Conservation (phyloP, 2,113 vertebrate genomes). For the Morphnarchus princeps region DNA sequence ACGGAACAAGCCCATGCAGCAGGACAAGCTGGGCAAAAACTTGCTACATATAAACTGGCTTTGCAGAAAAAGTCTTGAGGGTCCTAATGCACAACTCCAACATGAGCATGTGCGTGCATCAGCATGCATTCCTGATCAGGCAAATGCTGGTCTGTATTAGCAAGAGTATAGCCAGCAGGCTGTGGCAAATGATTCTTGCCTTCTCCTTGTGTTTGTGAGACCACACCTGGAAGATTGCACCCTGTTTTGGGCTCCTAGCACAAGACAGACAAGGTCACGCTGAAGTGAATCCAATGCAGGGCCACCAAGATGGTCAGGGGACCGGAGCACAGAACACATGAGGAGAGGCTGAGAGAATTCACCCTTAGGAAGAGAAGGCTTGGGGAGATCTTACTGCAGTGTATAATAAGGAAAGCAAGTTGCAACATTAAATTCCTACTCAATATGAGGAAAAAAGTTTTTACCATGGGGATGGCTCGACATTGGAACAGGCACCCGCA, state of each 20-base stretch:
- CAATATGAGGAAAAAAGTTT: not conserved
- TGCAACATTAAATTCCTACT: not conserved
- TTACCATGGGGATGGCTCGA: not conserved
- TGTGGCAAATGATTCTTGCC: not conserved
- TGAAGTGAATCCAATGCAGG: not conserved
- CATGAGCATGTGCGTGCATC: not conserved
- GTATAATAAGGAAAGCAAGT: not conserved
- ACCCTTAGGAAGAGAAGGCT: not conserved
- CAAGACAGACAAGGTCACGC: not conserved
- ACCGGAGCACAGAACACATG: not conserved
- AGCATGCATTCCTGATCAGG: not conserved
- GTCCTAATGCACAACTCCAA: not conserved
- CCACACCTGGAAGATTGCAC: not conserved
- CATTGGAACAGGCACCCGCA: not conserved
- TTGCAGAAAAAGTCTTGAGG: not conserved
- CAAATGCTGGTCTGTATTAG: not conserved
- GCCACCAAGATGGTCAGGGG: not conserved
- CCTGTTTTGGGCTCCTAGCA: not conserved
- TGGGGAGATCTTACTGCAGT: rapidly evolving
- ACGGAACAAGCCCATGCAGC: not conserved
- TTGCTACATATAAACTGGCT: not conserved
- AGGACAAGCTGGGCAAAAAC: not conserved
- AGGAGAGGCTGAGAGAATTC: not conserved
- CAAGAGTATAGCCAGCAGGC: not conserved
- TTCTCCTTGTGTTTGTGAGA: not conserved